Evolutionary conservation across 1,140 invertebrate genomes (phyloP).

Genomic region (Drosophila seguyi): DNA sequence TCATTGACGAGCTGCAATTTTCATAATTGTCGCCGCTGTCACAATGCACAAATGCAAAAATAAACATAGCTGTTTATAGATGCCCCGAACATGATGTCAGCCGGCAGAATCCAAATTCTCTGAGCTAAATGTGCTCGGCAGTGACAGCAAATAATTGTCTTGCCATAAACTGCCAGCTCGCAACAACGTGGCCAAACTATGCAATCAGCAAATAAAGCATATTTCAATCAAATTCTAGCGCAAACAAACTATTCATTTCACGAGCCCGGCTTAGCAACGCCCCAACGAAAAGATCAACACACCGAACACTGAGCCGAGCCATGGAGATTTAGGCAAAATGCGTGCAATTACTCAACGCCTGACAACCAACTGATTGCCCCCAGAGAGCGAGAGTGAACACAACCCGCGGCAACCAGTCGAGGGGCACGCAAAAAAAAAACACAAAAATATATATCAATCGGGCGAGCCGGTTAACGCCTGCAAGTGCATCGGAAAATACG

Average conservation of each 20-base stretch:
- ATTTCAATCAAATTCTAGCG: conserved; percentile 63
- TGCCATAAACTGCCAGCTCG: conserved; percentile 49
- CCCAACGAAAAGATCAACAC: conserved; percentile 39
- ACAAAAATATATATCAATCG: conserved; percentile 40
- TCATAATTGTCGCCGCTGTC: conserved; percentile 58
- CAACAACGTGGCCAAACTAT: conserved; percentile 20
- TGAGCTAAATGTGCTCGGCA: conserved; percentile 17
- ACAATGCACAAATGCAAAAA: conserved; percentile 24
- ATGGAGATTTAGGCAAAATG: conserved; percentile 56
- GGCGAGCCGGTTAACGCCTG: conserved; percentile 66
- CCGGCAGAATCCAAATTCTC: conserved; percentile 20
- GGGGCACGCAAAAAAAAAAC: conserved; percentile 12
- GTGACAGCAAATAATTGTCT: conserved; percentile 67
- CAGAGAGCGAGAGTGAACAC: conserved; percentile 28
- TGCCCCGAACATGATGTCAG: conserved; percentile 54
- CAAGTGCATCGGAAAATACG: conserved; percentile 53
- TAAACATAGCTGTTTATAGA: conserved; percentile 43
- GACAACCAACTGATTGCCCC: conserved; percentile 63
- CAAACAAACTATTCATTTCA: conserved; percentile 61
- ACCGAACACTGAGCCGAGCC: conserved; percentile 40
- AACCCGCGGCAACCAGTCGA: conserved; percentile 41
- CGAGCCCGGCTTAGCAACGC: conserved; percentile 33
- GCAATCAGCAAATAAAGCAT: conserved; percentile 59
- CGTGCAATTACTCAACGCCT: conserved; percentile 66
- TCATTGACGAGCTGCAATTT: conserved; percentile 50